These are phyloP conservation scores for Sphaerophoria taeniata DNA, from an alignment of 2,888 invertebrate genomes.

Conservation along the genomic window DNA sequence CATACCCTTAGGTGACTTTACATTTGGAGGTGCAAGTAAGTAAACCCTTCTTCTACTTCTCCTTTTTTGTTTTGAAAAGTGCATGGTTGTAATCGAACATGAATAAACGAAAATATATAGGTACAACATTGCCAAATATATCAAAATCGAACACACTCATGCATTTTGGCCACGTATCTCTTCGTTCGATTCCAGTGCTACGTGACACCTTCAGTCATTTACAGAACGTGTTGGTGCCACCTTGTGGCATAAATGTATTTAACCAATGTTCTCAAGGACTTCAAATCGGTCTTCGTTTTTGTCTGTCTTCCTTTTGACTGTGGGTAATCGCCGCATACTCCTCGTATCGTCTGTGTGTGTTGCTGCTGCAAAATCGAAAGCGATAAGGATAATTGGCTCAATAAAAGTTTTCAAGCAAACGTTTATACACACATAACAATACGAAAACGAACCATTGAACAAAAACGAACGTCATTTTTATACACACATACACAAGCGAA, in stretches of 20 bases:
- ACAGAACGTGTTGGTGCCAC: slow-evolving; percentile 61
- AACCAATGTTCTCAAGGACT: slow-evolving; percentile 45
- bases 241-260: slow-evolving; percentile 64
- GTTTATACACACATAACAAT: slow-evolving; percentile 66
- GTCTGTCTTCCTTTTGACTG: slow-evolving; percentile 1
- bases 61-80: too few relatives aligned
- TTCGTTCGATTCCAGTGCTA: slow-evolving; percentile 56
- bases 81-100: slow-evolving; percentile 85
- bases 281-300: slow-evolving; percentile 17
- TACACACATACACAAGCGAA: not conserved
- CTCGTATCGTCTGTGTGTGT: not conserved
- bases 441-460: slow-evolving; percentile 24
- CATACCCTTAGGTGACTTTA: slow-evolving; percentile 86
- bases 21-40: slow-evolving; percentile 90
- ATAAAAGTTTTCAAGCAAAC: slow-evolving; percentile 79
- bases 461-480: slow-evolving; percentile 3
- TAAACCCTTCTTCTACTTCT: slow-evolving; percentile 75
- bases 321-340: not conserved
- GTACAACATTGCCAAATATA: slow-evolving; percentile 16
- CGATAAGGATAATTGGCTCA: slow-evolving; percentile 82
- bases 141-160: slow-evolving; percentile 46
- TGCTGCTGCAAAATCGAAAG: slow-evolving; percentile 71
- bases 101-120: slow-evolving; percentile 2
- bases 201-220: slow-evolving; percentile 69
- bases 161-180: slow-evolving; percentile 52